Evolutionary conservation across 2,797 vertebrate species (phyloP).

Genomic region (Meda fulgida): DNA sequence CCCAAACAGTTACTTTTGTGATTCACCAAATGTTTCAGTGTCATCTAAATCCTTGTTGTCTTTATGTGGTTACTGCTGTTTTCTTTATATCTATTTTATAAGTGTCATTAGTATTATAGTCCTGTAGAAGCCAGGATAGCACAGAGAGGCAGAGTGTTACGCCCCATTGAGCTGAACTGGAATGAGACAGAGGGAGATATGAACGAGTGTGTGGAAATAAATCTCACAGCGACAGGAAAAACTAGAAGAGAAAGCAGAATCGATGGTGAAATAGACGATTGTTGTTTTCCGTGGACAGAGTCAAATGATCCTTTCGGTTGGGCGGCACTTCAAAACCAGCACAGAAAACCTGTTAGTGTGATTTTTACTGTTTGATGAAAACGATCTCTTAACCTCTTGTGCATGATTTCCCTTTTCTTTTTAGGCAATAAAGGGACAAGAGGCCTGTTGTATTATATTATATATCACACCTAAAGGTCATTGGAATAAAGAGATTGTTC

Average conservation of each 20-base stretch:
- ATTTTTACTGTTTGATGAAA: neutral
- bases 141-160: slow-evolving; percentile 14
- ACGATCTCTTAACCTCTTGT: neutral
- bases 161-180: slow-evolving; percentile 34
- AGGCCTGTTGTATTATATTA: neutral
- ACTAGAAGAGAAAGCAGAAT: slow-evolving; percentile 27
- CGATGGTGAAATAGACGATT: slow-evolving; percentile 20
- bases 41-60: neutral
- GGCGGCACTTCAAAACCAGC: neutral
- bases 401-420: neutral
- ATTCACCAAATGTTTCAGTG: neutral
- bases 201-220: slow-evolving; percentile 11
- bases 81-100: neutral
- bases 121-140: slow-evolving; percentile 20
- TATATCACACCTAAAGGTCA: neutral
- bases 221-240: slow-evolving; percentile 34
- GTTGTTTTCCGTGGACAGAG: slow-evolving; percentile 20
- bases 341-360: neutral
- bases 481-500: neutral
- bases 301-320: neutral
- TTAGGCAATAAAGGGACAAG: neutral
- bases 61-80: slow-evolving; percentile 19
- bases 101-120: slow-evolving; percentile 21
- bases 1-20: neutral
- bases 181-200: slow-evolving; percentile 36